Base-by-base conservation (phyloP, 2,888 invertebrate genomes). In the Pedicia rivosa region DNA sequence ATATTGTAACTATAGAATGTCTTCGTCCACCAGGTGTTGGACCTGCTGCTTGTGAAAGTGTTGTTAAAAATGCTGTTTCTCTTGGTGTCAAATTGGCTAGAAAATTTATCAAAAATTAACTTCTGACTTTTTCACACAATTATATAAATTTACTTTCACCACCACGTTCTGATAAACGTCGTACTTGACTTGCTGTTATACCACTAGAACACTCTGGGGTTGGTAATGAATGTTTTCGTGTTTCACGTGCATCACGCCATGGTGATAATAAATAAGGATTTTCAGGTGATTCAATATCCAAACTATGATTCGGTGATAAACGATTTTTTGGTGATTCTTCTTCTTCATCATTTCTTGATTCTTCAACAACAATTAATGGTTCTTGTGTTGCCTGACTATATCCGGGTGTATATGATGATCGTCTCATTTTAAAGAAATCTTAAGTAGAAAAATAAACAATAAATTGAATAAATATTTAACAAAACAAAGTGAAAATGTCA, bases 1-100 rank as follows among this genome's bases (percentile, higher is more conserved):
- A 84, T 50, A 86, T 86, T 45, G 84, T 86, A 14, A 86, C 84
- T 30, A 86, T 83, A 38, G 84, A 84, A 62, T 86, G 84, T 47
- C 84, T 71, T 44, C 86, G 68, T 1, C 83, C 84, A 0, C 82
- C 80, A 1, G 80, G 69, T 20, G 70, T 68, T 5, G 80, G 74
- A 24, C 8, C n/a, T 24, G 10, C n/a, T 0, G 76, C 74, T 50
- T 78, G 74, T 42, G 81, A 80, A 9, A 86, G 64, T 1, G 86
- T 86, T 3, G 86, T 84, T 44, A 86, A 57, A 53, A 86, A 86
- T 9, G 82, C 83, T 2, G 82, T 79, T 54, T 86, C 84, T 27
- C 75, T 70, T 2, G 82, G 78, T 22, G 79, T 74, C 2, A 78
- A 77, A 0, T 79, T 82, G 2, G 73, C n/a, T n/a, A n/a, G n/a